Evolutionary conservation across 2,888 invertebrate genomes (phyloP).

Genomic region (Allophyes oxyacanthae): DNA sequence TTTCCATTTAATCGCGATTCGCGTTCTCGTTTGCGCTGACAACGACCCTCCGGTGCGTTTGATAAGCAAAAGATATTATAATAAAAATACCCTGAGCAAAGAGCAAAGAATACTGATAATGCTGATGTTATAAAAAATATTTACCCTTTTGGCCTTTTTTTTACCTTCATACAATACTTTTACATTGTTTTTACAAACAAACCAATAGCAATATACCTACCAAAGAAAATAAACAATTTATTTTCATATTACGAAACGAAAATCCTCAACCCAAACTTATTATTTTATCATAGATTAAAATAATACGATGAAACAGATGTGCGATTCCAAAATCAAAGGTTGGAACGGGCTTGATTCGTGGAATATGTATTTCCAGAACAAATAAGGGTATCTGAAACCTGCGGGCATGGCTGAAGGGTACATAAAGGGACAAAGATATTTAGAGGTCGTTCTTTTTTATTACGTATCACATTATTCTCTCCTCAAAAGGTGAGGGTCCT

Average conservation of each 20-base stretch:
- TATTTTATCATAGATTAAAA: conserved; percentile 16
- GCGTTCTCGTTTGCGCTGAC: conserved; percentile 10
- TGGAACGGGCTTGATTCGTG: not conserved
- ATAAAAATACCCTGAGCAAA: conserved; percentile 18
- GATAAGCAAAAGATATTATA: conserved; percentile 36
- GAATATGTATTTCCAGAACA: conserved; percentile 7
- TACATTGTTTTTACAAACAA: conserved; percentile 32
- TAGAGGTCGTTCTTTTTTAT: conserved; percentile 37
- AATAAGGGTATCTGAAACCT: conserved; percentile 2
- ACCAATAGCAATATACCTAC: conserved; percentile 24
- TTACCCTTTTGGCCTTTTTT: conserved; percentile 34
- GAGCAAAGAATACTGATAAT: conserved; percentile 42
- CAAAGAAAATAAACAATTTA: conserved; percentile 19
- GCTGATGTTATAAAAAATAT: conserved; percentile 45
- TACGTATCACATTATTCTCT: conserved; percentile 36
- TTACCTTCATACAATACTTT: conserved; percentile 41
- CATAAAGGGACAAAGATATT: conserved; percentile 36
- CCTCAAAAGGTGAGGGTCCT: conserved; percentile 26
- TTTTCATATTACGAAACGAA: conserved; percentile 11
- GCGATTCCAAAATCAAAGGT: conserved; percentile 10
- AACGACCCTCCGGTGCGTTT: conserved; percentile 20
- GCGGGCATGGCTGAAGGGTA: conserved; percentile 4
- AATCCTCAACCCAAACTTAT: conserved; percentile 4
- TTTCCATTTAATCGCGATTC: conserved; percentile 8
- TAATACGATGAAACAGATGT: conserved; percentile 6